phyloP scores from a whole-genome alignment of 2,888 invertebrate genomes.

The Alloscopus bannaensis region DNA sequence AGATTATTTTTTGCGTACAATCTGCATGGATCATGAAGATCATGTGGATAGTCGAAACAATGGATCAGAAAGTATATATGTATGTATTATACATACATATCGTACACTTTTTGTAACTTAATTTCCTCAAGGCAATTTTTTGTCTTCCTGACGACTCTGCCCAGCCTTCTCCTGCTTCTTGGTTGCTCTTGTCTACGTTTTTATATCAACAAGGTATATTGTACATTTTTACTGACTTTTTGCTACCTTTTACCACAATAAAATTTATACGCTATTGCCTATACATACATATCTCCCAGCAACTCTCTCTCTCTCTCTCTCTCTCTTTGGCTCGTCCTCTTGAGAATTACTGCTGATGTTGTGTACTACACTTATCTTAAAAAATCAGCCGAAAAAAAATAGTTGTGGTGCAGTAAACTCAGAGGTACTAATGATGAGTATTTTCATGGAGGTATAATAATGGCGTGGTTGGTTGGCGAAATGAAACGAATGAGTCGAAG shows the following conservation, averaged over 20 bases:
- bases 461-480: slow-evolving; percentile 50
- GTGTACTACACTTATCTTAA: background rate
- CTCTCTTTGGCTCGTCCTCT: background rate
- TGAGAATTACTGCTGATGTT: slow-evolving; percentile 11
- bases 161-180: slow-evolving; percentile 14
- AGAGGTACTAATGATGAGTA: slow-evolving; percentile 23
- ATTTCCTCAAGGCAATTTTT: slow-evolving; percentile 52
- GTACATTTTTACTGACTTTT: background rate
- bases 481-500: slow-evolving; percentile 45
- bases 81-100: background rate
- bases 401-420: slow-evolving; percentile 29
- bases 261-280: background rate
- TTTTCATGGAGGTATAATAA: slow-evolving; percentile 40
- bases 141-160: slow-evolving; percentile 33
- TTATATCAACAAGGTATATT: too few relatives aligned
- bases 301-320: background rate
- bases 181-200: too few relatives aligned
- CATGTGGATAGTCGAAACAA: too few relatives aligned
- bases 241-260: background rate
- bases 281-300: background rate
- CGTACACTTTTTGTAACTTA: slow-evolving; percentile 42
- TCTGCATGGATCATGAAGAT: too few relatives aligned
- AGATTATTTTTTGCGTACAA: too few relatives aligned
- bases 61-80: background rate
- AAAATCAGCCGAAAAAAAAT: background rate